Conservation (phyloP, 2,888 invertebrate species). For the Rhamphomyia laevipes region DNA sequence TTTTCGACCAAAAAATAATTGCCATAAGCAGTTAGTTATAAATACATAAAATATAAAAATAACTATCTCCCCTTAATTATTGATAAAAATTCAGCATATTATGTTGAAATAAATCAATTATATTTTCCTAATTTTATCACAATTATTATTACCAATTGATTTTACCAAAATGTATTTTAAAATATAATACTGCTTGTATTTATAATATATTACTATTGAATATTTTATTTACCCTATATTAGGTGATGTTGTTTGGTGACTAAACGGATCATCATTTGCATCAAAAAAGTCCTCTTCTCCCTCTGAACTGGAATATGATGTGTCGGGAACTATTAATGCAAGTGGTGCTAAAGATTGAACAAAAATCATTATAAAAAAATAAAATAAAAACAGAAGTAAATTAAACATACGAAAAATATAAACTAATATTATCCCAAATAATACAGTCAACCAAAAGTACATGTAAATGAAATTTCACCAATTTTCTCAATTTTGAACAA, state of each 20-base stretch:
- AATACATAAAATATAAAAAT: no score
- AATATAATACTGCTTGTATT: no score
- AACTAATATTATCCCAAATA: neutral
- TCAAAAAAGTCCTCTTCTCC: constrained; percentile 92
- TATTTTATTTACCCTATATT: neutral
- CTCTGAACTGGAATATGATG: constrained; percentile 96
- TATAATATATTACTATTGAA: no score
- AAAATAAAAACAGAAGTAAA: neutral
- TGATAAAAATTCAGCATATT: no score
- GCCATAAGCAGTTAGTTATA: no score
- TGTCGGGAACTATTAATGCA: constrained; percentile 61
- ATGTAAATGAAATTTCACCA: neutral
- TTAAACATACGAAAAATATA: neutral
- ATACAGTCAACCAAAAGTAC: neutral
- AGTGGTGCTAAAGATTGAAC: constrained; percentile 22
- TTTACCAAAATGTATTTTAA: no score
- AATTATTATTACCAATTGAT: no score
- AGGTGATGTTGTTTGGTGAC: no score
- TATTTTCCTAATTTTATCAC: no score
- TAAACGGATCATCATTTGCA: constrained; percentile 62
- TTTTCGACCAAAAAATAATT: no score
- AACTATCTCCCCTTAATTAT: no score
- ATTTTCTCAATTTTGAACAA: neutral
- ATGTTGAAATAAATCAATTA: no score
- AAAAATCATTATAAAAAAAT: neutral